phyloP scores from a whole-genome alignment of 2,797 vertebrate genomes.

The Pachyuromys duprasi region DNA sequence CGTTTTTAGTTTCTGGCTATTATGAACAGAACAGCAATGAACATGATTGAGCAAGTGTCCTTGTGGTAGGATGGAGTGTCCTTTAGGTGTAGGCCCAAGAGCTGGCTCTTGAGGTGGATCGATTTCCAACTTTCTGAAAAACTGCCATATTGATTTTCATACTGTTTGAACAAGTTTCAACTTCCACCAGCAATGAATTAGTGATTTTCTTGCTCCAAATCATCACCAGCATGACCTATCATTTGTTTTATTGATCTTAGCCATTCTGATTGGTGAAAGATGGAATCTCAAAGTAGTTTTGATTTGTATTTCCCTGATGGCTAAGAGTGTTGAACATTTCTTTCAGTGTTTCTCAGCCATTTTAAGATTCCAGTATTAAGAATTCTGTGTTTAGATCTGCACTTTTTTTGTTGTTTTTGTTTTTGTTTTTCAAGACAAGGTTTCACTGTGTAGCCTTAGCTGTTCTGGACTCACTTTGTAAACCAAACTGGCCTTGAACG shows the following conservation, averaged over 20 bases:
- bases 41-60: neutral
- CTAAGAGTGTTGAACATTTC: neutral
- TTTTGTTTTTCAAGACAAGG: neutral
- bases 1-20: neutral
- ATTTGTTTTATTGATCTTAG: neutral
- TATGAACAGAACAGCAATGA: neutral
- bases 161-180: neutral
- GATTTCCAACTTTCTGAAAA: neutral
- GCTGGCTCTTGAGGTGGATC: neutral
- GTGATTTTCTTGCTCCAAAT: neutral
- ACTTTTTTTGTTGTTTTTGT: neutral
- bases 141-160: neutral
- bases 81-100: neutral
- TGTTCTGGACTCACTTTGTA: no score
- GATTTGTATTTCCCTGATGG: neutral
- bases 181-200: neutral
- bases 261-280: neutral
- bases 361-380: neutral
- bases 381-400: neutral
- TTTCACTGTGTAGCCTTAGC: no score
- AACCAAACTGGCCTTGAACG: no score
- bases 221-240: neutral
- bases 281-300: neutral
- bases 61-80: neutral
- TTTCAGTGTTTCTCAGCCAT: neutral